Base-by-base conservation (phyloP, 2,888 invertebrate genomes). In the Agonopterix subpropinquella region DNA sequence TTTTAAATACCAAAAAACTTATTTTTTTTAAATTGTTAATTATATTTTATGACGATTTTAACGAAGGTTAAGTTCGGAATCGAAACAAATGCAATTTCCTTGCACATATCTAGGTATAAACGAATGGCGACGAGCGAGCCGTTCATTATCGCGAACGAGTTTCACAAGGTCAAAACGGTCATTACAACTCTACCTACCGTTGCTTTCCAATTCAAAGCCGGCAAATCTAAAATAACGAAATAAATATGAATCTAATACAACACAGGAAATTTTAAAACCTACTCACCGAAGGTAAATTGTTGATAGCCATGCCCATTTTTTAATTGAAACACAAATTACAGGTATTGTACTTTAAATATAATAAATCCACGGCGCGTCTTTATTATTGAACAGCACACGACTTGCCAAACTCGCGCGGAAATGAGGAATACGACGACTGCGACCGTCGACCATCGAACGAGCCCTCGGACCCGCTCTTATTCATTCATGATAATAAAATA, bases 91-190 rank as follows among this genome's bases (percentile, higher is more conserved):
- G 69, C 70, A 69, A 68, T 73, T 67, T 65, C 64, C 65, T 69
- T 66, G 65, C 65, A 70, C 58, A 61, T 28, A 28, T 28, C 5
- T 28, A 28, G 28, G 28, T 28, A 28, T 59, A 64, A 68, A 67
- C 65, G 63, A 64, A 58, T 62, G 62, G 61, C 59, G 63, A 63
- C 63, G 65, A 65, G 69, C 68, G 69, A 75, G 71, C 70, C 73
- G 71, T 79, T 74, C 70, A 79, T 76, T 83, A 87, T 81, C 79
- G 81, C 79, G 73, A 77, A 79, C 81, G 71, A 83, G 87, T 87
- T 85, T 72, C 81, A 86, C 88, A 88, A 88, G 87, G 88, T 87
- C 87, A 86, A 87, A 86, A 78, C 86, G 88, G 88, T 87, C 87
- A 88, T 85, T 86, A 82, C 81, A 78, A 85, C 82, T 79, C 75